A percentile compares a stretch with the other conserved stretches of the same genome.
Conservation (phyloP, 2,888 invertebrate genomes). For the Clostera curtula region DNA sequence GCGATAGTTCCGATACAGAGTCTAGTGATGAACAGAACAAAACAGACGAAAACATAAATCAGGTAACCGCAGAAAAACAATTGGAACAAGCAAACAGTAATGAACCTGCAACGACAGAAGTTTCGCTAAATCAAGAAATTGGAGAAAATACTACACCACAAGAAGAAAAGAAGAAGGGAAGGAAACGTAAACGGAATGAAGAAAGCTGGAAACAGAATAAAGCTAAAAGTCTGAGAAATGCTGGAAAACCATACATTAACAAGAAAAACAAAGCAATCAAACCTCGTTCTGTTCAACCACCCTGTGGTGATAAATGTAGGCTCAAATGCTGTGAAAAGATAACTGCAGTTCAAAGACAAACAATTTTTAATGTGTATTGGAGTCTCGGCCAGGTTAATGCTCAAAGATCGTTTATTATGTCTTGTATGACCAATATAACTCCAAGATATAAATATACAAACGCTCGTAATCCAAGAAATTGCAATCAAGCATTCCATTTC, state of each 20-base stretch:
- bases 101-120: conserved; percentile 6
- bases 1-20: conserved; percentile 10
- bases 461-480: conserved; percentile 3
- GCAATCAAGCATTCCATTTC: conserved; percentile 8
- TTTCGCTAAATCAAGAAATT: conserved; percentile 6
- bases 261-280: conserved; percentile 10
- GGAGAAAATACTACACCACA: conserved; percentile 7
- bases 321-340: conserved; percentile 10
- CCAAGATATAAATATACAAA: conserved; percentile 9
- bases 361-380: conserved; percentile 2
- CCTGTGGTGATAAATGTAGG: conserved; percentile 9
- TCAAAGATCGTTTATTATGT: conserved; percentile 13
- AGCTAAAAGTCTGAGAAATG: conserved; percentile 12
- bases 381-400: conserved; percentile 4
- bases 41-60: conserved; percentile 1
- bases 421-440: conserved; percentile 13
- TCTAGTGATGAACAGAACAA: conserved; percentile 7
- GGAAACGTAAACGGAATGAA: conserved; percentile 11
- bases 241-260: conserved; percentile 9
- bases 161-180: conserved; percentile 12
- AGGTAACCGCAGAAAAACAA: conserved; percentile 2
- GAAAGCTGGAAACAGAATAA: no score
- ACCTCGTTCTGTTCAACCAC: conserved; percentile 13
- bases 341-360: conserved; percentile 1
- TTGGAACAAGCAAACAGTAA: no score